Percentiles rank a stretch among this genome's conserved stretches.
These are phyloP conservation scores for Dendroctonus valens DNA, from an alignment of 1,140 invertebrate genomes.

Conservation along the genomic window DNA sequence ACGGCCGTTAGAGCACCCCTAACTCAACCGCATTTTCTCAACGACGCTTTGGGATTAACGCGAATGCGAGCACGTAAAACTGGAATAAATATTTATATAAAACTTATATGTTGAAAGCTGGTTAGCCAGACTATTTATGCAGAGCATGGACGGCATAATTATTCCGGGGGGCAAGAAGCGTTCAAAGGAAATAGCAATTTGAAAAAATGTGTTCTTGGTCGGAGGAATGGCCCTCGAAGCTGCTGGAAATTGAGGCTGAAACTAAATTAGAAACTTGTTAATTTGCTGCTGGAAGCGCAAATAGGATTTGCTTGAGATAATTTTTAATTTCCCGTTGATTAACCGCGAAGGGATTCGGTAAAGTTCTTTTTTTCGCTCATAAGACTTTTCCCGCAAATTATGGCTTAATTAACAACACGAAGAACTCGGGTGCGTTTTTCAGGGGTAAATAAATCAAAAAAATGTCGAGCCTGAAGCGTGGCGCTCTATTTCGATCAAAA, in stretches of 20 bases:
- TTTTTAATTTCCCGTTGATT: too few relatives aligned
- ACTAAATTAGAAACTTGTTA: too few relatives aligned
- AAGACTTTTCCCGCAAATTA: not conserved
- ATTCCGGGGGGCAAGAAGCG: too few relatives aligned
- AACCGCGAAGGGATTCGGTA: too few relatives aligned
- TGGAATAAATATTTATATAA: constrained; percentile 16
- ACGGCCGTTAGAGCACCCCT: constrained; percentile 6
- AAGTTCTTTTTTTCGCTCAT: not conserved
- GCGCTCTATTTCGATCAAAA: constrained; percentile 33
- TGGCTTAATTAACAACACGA: too few relatives aligned
- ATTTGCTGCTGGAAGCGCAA: too few relatives aligned
- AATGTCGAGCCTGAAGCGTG: constrained; percentile 24
- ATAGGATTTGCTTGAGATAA: too few relatives aligned
- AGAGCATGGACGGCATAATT: not conserved
- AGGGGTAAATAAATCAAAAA: constrained; percentile 32
- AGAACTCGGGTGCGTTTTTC: constrained; percentile 2
- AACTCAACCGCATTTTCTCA: constrained; percentile 18
- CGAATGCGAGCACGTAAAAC: constrained; percentile 6
- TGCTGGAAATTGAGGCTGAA: too few relatives aligned
- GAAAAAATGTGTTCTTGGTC: too few relatives aligned
- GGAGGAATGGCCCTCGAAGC: too few relatives aligned
- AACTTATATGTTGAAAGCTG: not conserved
- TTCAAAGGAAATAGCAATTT: too few relatives aligned
- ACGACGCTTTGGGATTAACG: constrained; percentile 15
- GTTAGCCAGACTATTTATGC: not conserved